Evolutionary conservation across 2,888 invertebrate species (phyloP).

Genomic region (Chironomus riparius): DNA sequence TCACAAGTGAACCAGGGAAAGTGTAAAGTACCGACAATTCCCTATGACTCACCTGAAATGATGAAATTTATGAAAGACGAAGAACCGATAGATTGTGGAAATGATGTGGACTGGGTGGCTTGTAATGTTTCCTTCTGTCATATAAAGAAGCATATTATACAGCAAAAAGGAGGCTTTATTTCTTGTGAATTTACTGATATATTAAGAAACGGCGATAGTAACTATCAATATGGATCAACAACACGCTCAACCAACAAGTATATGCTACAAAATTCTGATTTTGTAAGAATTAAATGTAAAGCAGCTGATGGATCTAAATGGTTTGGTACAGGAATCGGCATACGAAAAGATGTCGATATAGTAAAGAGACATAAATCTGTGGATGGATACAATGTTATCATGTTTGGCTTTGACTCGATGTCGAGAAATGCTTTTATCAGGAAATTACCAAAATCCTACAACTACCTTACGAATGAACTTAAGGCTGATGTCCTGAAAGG

Average conservation of each 20-base stretch:
- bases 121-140: constrained; percentile 46
- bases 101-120: constrained; percentile 63
- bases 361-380: constrained; percentile 35
- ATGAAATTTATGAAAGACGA: constrained; percentile 58
- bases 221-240: constrained; percentile 47
- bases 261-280: constrained; percentile 57
- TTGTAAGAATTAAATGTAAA: constrained; percentile 57
- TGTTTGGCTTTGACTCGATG: constrained; percentile 83
- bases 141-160: constrained; percentile 37
- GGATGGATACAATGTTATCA: constrained; percentile 59
- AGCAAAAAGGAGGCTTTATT: constrained; percentile 38
- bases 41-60: constrained; percentile 61
- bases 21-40: constrained; percentile 57
- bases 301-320: constrained; percentile 45
- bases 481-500: constrained; percentile 59
- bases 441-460: constrained; percentile 65
- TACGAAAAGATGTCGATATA: constrained; percentile 43
- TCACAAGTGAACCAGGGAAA: constrained; percentile 43
- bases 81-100: constrained; percentile 55
- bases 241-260: constrained; percentile 50
- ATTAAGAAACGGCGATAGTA: constrained; percentile 56
- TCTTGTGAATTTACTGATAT: constrained; percentile 57
- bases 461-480: constrained; percentile 54
- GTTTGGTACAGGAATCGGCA: constrained; percentile 58
- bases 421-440: constrained; percentile 73